Conservation (phyloP, 2,888 invertebrate species). For the Himalopsyche japonica region DNA sequence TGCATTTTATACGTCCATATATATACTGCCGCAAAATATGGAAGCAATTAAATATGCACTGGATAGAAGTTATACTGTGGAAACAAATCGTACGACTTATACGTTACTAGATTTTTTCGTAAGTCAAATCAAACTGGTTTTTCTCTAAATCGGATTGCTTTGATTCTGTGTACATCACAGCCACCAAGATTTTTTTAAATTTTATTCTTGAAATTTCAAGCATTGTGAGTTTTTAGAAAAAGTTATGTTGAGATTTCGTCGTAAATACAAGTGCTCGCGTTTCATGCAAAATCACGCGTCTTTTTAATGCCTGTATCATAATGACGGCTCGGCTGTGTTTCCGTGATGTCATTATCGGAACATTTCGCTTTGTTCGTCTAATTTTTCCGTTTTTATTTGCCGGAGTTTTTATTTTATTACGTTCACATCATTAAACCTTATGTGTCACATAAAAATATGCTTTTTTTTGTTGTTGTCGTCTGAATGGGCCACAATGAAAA, state of each 20-base stretch:
- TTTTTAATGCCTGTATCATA: slow-evolving; percentile 11
- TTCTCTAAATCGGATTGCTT: too few species aligned
- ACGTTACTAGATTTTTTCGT: too few species aligned
- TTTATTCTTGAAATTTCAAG: too few species aligned
- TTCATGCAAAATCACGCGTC: slow-evolving; percentile 7
- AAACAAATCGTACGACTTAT: too few species aligned
- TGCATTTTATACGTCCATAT: too few species aligned
- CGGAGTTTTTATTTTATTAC: slow-evolving; percentile 27
- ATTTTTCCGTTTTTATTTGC: slow-evolving; percentile 24
- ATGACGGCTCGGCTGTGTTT: slow-evolving; percentile 3
- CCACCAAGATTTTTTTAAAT: too few species aligned
- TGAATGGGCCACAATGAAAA: background rate
- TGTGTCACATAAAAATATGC: background rate
- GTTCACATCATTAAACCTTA: slow-evolving; percentile 35
- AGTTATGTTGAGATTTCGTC: background rate
- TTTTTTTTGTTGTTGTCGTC: background rate
- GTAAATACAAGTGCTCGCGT: background rate
- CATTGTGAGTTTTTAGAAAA: too few species aligned
- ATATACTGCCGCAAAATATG: too few species aligned
- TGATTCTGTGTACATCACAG: too few species aligned
- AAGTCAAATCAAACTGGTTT: too few species aligned
- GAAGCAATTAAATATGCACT: too few species aligned
- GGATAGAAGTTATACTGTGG: too few species aligned
- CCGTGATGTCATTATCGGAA: slow-evolving; percentile 6
- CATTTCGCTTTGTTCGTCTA: slow-evolving; percentile 13